phyloP scores from a whole-genome alignment of 2,797 vertebrate species.

The Pyrocephalus nanus region DNA sequence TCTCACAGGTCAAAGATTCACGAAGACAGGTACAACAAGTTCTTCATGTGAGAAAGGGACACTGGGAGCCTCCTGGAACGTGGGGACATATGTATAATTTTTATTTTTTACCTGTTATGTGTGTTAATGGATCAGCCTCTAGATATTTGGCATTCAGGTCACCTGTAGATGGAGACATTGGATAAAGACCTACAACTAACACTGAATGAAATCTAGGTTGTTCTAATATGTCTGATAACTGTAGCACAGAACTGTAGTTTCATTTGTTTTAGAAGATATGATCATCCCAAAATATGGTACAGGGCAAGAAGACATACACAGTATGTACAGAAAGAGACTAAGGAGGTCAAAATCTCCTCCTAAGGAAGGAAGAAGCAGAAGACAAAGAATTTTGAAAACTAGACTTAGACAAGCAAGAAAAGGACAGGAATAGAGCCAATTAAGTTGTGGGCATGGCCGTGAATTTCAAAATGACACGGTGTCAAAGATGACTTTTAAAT shows the following conservation, averaged over 20 bases:
- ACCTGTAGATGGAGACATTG: background rate
- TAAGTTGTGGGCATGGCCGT: fast-evolving
- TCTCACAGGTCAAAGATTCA: background rate
- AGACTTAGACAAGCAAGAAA: background rate
- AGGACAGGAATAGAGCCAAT: background rate
- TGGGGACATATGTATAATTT: background rate
- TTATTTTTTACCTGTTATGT: background rate
- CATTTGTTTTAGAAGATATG: background rate
- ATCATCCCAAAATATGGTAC: background rate
- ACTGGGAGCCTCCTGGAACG: background rate
- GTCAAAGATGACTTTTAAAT: background rate
- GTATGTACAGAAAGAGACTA: background rate
- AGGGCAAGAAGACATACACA: background rate
- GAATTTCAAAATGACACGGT: background rate
- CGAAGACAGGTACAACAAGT: background rate
- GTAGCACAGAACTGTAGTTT: background rate
- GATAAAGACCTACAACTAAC: background rate
- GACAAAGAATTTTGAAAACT: background rate
- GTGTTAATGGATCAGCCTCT: background rate
- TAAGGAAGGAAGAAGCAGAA: background rate
- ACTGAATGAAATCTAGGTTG: background rate
- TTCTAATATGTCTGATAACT: background rate
- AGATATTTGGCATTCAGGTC: background rate
- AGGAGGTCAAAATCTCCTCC: background rate
- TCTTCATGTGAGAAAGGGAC: background rate